phyloP scores from a whole-genome alignment of 2,113 vertebrate species.

The Podarcis muralis region DNA sequence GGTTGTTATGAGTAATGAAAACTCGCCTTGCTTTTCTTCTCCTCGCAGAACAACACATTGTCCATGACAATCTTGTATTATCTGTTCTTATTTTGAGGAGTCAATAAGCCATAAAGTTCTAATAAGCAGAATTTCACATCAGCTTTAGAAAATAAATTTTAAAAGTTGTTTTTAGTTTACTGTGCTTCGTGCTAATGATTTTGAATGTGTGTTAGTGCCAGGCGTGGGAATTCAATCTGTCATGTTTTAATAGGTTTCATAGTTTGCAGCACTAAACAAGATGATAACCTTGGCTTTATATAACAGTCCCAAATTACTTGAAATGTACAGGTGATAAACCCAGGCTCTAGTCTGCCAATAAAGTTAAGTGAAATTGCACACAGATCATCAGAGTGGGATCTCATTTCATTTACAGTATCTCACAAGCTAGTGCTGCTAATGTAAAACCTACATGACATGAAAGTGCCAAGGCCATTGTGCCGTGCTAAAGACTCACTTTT shows the following conservation, averaged over 20 bases:
- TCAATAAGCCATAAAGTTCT: conserved; percentile 34
- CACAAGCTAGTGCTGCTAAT: conserved; percentile 72
- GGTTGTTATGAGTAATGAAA: conserved; percentile 22
- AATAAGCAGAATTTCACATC: conserved; percentile 44
- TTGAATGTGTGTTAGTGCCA: conserved; percentile 47
- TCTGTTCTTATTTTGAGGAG: conserved; percentile 22
- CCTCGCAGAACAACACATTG: background rate
- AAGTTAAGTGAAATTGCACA: conserved; percentile 73
- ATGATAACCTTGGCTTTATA: conserved; percentile 69
- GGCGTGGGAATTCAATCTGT: conserved; percentile 65
- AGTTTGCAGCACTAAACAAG: conserved; percentile 69
- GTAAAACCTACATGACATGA: conserved; percentile 69
- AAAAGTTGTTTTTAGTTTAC: conserved; percentile 42
- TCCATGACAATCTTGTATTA: conserved; percentile 36
- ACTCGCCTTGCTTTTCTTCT: background rate
- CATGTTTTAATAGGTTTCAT: conserved; percentile 73
- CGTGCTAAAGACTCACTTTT: conserved; percentile 72
- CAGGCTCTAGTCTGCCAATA: conserved; percentile 65
- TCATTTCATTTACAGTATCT: conserved; percentile 75
- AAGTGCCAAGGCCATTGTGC: conserved; percentile 68
- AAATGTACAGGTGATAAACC: conserved; percentile 74
- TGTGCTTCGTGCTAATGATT: conserved; percentile 55
- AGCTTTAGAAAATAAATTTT: conserved; percentile 27
- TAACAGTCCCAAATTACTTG: conserved; percentile 73
- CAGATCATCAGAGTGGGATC: conserved; percentile 72